Base-by-base conservation (phyloP, 1,140 invertebrate species). In the Protaetia brevitarsis region DNA sequence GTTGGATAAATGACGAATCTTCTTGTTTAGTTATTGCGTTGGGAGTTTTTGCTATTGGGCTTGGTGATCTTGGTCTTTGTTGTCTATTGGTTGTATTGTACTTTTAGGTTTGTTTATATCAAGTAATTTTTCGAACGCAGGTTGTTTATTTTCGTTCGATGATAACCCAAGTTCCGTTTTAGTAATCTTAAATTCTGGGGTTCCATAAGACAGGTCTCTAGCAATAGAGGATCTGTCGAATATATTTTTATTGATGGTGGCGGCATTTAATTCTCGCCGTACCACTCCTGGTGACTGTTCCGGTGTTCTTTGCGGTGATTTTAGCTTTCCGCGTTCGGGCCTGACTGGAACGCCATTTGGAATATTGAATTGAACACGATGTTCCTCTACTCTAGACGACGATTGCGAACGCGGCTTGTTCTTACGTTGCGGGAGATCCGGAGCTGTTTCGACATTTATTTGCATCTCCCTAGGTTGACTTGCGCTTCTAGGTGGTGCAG, bases 131-230 rank as follows among this genome's bases (percentile, higher is more conserved):
- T 23, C 8, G 5, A 19, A 21, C 41, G 21, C 41, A 13, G 41
- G 41, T 29, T 11, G 60, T 8, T 36, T 23, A 30, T 28, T 29
- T 59, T 5, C n/a, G 26, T 10, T 31, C 26, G 29, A 11, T n/a
- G 8, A 4, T 8, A 28, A 2, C 11, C 10, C 2, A 26, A 51
- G 13, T 62, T 72, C 69, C 26, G 62, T 21, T 69, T 71, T 71
- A 37, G 66, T 70, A 19, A 76, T 57, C 68, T 72, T 77, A 6
- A 78, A 66, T 34, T 74, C 74, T 2, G 77, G 76, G 67, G 68
- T 76, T 7, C 75, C 77, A 66, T 78, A 77, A n/a, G 73, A 70
- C 13, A 78, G 64, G 37, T 78, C 76, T 59, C 74, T 69, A 3
- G 69, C 69, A 21, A 77, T 60, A 1, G 75, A 74, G 8, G 75